Conservation (phyloP, 1,140 invertebrate genomes). For the Lepidurus arcticus region DNA sequence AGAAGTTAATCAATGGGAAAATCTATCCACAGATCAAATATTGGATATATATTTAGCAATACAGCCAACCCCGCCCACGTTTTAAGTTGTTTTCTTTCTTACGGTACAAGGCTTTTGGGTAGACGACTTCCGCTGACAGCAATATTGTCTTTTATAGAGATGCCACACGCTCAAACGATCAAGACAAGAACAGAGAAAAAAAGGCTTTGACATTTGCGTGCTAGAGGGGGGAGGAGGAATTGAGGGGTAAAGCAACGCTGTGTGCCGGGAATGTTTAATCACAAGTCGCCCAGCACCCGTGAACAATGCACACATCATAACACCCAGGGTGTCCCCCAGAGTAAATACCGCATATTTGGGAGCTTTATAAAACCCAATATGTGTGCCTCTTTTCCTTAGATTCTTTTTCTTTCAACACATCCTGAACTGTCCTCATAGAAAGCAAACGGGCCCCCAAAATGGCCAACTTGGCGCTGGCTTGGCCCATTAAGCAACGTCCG, state of each 20-base stretch:
- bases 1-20: neutral
- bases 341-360: constrained; percentile 13
- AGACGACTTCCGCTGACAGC: neutral
- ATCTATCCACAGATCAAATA: too few relatives aligned
- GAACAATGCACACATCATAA: constrained; percentile 22
- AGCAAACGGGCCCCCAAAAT: neutral
- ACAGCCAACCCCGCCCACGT: neutral
- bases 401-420: neutral
- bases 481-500: too few relatives aligned
- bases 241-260: neutral
- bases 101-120: neutral
- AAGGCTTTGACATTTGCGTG: constrained; percentile 10
- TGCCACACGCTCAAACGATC: constrained; percentile 3
- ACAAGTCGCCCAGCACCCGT: neutral
- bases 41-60: too few relatives aligned
- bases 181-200: neutral
- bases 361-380: constrained; percentile 12
- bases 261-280: constrained; percentile 21
- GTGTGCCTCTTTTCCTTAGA: neutral
- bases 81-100: too few relatives aligned
- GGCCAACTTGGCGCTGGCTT: too few relatives aligned
- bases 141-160: constrained; percentile 22
- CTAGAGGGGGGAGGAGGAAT: neutral
- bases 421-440: neutral
- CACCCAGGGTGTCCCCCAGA: constrained; percentile 20